A percentile compares a stretch with the other conserved stretches of the same genome.
Conservation (phyloP, 2,888 invertebrate species). For the Rhimphoctona megacephalus region DNA sequence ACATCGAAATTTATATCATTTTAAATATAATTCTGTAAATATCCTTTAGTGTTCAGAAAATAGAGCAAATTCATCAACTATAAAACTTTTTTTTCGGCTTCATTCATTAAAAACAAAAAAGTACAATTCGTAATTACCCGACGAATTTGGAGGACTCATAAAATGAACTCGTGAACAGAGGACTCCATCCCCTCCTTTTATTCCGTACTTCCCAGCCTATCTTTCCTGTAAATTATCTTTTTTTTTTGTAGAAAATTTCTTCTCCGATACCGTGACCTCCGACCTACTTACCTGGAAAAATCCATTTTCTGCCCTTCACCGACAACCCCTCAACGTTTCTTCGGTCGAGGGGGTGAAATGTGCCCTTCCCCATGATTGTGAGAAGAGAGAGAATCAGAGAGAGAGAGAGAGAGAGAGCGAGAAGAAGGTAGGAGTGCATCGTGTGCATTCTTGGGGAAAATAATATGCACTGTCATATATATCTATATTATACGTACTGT, state of each 20-base stretch:
- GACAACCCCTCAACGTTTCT: conserved; percentile 29
- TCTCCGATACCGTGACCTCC: conserved; percentile 57
- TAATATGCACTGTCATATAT: conserved; percentile 2
- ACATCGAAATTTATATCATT: no score
- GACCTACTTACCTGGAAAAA: conserved; percentile 69
- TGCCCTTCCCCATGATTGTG: conserved; percentile 22
- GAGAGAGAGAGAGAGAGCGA: conserved; percentile 8
- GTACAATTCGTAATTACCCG: not conserved
- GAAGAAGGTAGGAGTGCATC: not conserved
- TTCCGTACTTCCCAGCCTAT: not conserved
- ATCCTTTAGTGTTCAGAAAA: no score
- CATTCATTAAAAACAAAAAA: not conserved
- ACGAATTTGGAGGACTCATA: not conserved
- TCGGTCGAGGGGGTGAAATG: conserved; percentile 16
- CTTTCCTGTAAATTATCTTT: conserved; percentile 28
- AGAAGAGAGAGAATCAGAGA: not conserved
- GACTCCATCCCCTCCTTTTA: not conserved
- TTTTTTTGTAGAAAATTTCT: conserved; percentile 49
- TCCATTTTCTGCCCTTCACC: conserved; percentile 62
- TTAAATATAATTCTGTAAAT: no score
- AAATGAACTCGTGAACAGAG: not conserved
- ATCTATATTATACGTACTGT: not conserved
- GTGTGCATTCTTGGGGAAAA: not conserved
- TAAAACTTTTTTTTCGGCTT: no score
- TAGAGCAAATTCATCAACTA: no score